Evolutionary conservation across 2,888 invertebrate species (phyloP).

Genomic region (Uropetala carovei): DNA sequence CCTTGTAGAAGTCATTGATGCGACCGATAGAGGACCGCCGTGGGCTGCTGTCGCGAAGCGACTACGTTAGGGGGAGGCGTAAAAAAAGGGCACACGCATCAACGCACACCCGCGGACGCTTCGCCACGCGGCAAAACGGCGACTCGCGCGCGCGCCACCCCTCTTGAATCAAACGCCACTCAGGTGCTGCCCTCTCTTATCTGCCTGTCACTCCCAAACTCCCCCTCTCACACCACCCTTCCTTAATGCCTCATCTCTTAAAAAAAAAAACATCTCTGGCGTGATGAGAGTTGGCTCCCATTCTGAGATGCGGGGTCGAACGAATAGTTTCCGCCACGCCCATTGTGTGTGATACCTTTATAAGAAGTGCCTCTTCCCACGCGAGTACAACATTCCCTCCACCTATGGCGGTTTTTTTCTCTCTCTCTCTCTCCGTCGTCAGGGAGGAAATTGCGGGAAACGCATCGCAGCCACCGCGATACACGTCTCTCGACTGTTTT

Average conservation of each 20-base stretch:
- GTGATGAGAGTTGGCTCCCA: constrained; percentile 14
- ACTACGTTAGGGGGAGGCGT: background rate
- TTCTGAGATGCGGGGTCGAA: background rate
- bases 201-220: too few relatives aligned
- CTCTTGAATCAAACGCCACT: too few relatives aligned
- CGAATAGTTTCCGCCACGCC: background rate
- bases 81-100: background rate
- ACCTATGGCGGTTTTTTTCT: background rate
- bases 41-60: background rate
- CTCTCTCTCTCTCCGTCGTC: background rate
- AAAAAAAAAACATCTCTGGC: background rate
- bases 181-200: too few relatives aligned
- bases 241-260: too few relatives aligned
- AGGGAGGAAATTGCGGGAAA: constrained; percentile 6
- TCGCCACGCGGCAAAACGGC: background rate
- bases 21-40: constrained; percentile 1
- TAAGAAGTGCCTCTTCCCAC: background rate
- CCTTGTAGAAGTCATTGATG: constrained; percentile 35
- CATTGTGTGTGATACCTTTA: background rate
- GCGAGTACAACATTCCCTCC: background rate
- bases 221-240: too few relatives aligned
- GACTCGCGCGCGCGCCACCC: too few relatives aligned
- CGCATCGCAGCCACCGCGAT: background rate
- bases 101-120: background rate
- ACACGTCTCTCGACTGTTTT: background rate